These are phyloP conservation scores for Bergia sp. DNA, from an alignment of 92 coral and sea anemone genomes.

Conservation along the genomic window DNA sequence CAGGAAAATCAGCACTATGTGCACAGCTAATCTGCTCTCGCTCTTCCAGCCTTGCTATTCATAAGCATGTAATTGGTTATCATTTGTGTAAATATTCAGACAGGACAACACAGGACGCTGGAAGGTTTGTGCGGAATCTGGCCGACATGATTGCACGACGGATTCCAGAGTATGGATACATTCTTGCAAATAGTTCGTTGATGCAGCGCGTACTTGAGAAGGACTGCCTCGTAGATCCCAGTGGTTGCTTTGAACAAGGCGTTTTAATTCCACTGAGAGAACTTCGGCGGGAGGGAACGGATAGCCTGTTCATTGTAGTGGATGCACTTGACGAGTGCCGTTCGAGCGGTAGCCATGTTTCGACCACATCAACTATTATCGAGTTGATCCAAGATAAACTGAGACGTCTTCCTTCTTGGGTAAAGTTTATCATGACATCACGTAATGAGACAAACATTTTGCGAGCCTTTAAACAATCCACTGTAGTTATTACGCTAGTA, in stretches of 20 bases:
- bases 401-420: slow-evolving; percentile 67
- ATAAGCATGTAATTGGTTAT: slow-evolving; percentile 69
- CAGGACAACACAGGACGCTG: slow-evolving; percentile 64
- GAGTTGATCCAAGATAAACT: slow-evolving; percentile 52
- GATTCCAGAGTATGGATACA: slow-evolving; percentile 57
- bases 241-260: slow-evolving; percentile 72
- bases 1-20: slow-evolving; percentile 79
- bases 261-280: slow-evolving; percentile 56
- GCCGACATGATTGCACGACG: slow-evolving; percentile 74
- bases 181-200: slow-evolving; percentile 39
- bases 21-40: slow-evolving; percentile 88
- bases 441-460: slow-evolving; percentile 62
- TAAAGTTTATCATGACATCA: slow-evolving; percentile 62
- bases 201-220: slow-evolving; percentile 53
- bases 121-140: slow-evolving; percentile 80
- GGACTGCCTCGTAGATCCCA: slow-evolving; percentile 64
- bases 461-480: too few relatives aligned
- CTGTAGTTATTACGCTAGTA: too few relatives aligned
- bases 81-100: slow-evolving; percentile 76
- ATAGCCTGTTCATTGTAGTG: slow-evolving; percentile 52
- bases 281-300: not conserved
- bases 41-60: slow-evolving; percentile 62
- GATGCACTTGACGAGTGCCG: slow-evolving; percentile 88
- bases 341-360: slow-evolving; percentile 4
- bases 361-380: slow-evolving; percentile 39